A percentile compares a stretch with the other conserved stretches of the same genome.
phyloP scores from a whole-genome alignment of 1,140 invertebrate species.

The Diorhabda sublineata region DNA sequence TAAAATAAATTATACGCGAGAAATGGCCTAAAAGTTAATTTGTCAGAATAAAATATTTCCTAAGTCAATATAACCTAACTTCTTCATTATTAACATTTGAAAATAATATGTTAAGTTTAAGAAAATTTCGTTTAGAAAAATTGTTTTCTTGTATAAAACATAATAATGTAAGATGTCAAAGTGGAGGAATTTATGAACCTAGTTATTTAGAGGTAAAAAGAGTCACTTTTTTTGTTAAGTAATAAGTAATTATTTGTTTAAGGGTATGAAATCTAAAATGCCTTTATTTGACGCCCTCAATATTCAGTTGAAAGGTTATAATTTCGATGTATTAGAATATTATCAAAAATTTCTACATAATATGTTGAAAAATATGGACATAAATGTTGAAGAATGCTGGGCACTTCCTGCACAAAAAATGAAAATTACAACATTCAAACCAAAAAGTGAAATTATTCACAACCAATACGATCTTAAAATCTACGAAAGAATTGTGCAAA shows the following conservation, averaged over 20 bases:
- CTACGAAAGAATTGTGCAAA: conserved; percentile 75
- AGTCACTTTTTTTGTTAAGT: neutral
- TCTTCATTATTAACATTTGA: neutral
- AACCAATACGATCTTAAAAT: conserved; percentile 67
- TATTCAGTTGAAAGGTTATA: conserved; percentile 76
- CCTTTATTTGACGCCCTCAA: conserved; percentile 72
- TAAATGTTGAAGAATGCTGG: conserved; percentile 75
- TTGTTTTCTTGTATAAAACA: neutral
- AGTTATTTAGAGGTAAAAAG: conserved; percentile 54
- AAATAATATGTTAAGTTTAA: neutral
- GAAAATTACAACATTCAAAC: conserved; percentile 66
- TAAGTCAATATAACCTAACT: no score
- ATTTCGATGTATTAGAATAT: conserved; percentile 74
- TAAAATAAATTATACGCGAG: no score
- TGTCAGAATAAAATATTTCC: no score
- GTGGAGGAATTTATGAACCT: conserved; percentile 50
- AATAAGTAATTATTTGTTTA: conserved; percentile 29
- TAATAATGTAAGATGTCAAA: neutral
- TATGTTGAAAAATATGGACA: conserved; percentile 65
- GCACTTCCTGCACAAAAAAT: conserved; percentile 64
- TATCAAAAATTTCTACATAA: conserved; percentile 74
- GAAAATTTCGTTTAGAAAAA: neutral
- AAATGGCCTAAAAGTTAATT: no score
- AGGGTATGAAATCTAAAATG: conserved; percentile 62
- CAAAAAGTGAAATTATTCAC: conserved; percentile 60